A percentile compares a stretch with the other conserved stretches of the same genome.
Conservation (phyloP, 64 coral and sea anemone genomes). For the Actinia equina region DNA sequence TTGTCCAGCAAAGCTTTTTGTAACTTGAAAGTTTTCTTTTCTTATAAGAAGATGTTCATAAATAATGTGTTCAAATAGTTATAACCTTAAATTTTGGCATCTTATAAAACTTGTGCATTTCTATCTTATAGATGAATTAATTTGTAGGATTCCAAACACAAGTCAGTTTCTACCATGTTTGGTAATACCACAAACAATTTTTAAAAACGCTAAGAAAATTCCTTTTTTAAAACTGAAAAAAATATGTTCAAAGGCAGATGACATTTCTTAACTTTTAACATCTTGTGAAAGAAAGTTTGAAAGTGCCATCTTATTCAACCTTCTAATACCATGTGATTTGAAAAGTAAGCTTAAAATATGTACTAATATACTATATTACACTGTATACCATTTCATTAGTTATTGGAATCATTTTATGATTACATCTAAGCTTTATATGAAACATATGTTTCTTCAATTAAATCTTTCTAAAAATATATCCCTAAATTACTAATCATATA, state of each 20-base stretch:
- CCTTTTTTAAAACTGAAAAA: not conserved
- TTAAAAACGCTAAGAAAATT: not conserved
- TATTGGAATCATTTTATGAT: not conserved
- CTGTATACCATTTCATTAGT: not conserved
- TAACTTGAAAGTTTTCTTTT: too few relatives aligned
- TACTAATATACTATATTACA: not conserved
- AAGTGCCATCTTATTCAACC: not conserved
- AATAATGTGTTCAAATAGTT: not conserved
- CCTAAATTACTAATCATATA: not conserved
- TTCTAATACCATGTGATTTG: not conserved
- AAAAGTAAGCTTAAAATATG: not conserved
- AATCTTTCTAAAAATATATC: not conserved
- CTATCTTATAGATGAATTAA: too few relatives aligned
- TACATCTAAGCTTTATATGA: not conserved
- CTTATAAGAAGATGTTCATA: too few relatives aligned
- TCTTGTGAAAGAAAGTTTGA: not conserved
- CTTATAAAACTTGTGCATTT: not conserved
- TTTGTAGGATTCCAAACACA: too few relatives aligned
- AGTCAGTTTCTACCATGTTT: not conserved
- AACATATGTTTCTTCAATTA: not conserved
- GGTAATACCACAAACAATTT: not conserved
- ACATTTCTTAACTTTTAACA: not conserved
- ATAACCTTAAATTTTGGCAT: not conserved
- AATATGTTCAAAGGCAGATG: not conserved
- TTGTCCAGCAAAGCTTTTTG: not conserved